Conservation (phyloP, 2,797 vertebrate species). For the Garrulus glandarius region DNA sequence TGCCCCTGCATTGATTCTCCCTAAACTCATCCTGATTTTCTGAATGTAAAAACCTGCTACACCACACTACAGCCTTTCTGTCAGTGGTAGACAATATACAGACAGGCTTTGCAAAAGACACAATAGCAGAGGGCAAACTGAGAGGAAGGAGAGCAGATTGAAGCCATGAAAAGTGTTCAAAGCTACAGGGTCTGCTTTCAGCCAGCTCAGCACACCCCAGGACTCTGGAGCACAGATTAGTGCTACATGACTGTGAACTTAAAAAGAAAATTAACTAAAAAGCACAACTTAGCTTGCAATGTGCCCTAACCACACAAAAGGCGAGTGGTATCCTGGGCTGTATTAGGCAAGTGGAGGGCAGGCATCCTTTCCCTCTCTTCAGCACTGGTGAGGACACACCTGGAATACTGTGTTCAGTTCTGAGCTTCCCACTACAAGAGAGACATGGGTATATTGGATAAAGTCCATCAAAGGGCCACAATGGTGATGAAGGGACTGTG, state of each 20-base stretch:
- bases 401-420: not conserved
- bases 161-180: slow-evolving; percentile 5
- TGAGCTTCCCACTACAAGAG: not conserved
- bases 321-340: fast-evolving
- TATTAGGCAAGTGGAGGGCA: not conserved
- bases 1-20: not conserved
- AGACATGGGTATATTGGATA: not conserved
- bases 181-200: not conserved
- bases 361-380: not conserved
- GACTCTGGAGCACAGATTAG: not conserved
- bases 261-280: not conserved
- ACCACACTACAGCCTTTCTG: not conserved
- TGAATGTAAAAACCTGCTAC: not conserved
- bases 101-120: not conserved
- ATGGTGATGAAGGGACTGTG: not conserved
- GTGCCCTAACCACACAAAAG: not conserved
- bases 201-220: not conserved
- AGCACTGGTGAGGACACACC: not conserved
- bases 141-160: not conserved
- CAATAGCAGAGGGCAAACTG: not conserved
- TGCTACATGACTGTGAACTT: not conserved
- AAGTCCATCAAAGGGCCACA: not conserved
- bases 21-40: not conserved
- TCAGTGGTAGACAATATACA: not conserved
- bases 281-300: not conserved